Base-by-base conservation (phyloP, 2,113 vertebrate genomes). In the Bambusicola thoracicus region DNA sequence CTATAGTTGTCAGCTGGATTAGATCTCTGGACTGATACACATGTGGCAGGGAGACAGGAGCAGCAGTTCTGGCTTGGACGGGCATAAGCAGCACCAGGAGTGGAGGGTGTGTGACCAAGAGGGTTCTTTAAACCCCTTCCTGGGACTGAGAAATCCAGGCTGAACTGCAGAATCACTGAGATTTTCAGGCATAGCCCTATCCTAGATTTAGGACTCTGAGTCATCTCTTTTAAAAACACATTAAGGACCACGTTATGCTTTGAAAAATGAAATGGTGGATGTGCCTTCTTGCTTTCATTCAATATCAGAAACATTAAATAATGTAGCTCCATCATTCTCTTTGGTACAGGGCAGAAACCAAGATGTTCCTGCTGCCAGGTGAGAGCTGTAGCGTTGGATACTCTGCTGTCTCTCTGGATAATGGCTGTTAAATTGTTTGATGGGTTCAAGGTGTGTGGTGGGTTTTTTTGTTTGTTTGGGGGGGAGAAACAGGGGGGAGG, bases 271-370 rank as follows among this genome's bases (percentile, higher is more conserved):
- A 85, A 78, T 1, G 0, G 32, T 66, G 16, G 10, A 87, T 66
- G 24, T 22, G 12, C n/a, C 85, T 87, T 77, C 66, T 76, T 79
- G 43, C 62, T 85, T 89, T 80, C 62, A 89, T 77, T 87, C 44
- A 66, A 18, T 85, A 70, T 41, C 48, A 17, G 24, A 29, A 79
- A 43, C 30, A 81, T 81, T 87, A 92, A 94, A 79, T 61, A 36
- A 85, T 38, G 30, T 56, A 34, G 25, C 11, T 61, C 11, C 17
- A 20, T 66, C 2, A 51, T 12, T n/a, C 27, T 36, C 62, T 51
- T 87, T 16, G 72, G 14, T 5, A 9, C 30, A 74, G 14, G 58
- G 58, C 66, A 89, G 62, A 85, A 89, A 85, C 65, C 34, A 68
- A 76, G 36, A 15, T 40, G 11, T 48, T 89, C 20, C 27, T 65